Evolutionary conservation across 2,888 invertebrate species (phyloP).

Genomic region (Macrophya alboannulata): DNA sequence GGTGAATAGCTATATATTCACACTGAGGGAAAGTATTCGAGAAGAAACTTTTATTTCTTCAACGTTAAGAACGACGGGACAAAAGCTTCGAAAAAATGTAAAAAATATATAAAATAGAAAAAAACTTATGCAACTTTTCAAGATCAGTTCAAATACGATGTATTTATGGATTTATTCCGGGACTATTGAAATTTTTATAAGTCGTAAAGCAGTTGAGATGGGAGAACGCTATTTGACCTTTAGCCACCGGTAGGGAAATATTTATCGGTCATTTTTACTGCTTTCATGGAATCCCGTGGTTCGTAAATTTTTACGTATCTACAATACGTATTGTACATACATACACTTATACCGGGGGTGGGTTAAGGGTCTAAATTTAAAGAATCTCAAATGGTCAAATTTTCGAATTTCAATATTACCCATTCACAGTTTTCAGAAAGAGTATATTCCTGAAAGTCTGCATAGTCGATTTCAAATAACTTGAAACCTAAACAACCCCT

Average conservation of each 20-base stretch:
- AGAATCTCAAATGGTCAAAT: too few species aligned
- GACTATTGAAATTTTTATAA: conserved; percentile 25
- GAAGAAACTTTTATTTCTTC: conserved; percentile 22
- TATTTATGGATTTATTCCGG: conserved; percentile 45
- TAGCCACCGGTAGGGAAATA: background rate
- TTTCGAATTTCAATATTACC: too few species aligned
- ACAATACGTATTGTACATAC: background rate
- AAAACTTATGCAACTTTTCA: conserved; percentile 25
- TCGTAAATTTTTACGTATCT: background rate
- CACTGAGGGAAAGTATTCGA: background rate
- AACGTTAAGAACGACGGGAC: background rate
- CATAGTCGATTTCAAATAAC: too few species aligned
- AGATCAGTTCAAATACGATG: conserved; percentile 9
- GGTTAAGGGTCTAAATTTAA: too few species aligned
- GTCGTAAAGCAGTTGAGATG: conserved; percentile 10
- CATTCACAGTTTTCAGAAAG: too few species aligned
- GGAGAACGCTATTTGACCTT: conserved; percentile 34
- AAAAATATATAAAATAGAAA: background rate
- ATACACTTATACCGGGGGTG: too few species aligned
- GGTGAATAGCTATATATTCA: background rate
- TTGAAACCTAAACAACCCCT: background rate
- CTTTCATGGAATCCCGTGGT: background rate
- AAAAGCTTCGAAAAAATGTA: background rate
- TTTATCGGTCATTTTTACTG: conserved; percentile 15
- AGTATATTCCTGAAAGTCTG: too few species aligned